These are phyloP conservation scores for Barypeithes pellucidus DNA, from an alignment of 2,888 invertebrate genomes.

Conservation along the genomic window DNA sequence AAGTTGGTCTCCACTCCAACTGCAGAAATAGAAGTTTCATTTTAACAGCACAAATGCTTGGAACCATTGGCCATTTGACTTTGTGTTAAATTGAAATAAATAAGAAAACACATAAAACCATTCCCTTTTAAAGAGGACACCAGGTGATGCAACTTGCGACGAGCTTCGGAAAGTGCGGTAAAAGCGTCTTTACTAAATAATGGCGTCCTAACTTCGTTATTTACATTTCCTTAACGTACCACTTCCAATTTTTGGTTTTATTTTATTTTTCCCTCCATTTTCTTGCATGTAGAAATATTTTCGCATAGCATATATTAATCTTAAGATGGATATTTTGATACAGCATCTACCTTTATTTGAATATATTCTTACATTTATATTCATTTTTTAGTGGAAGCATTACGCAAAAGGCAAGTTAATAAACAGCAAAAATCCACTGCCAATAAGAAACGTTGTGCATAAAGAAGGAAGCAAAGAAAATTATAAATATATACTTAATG, in stretches of 20 bases:
- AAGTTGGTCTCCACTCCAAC: no score
- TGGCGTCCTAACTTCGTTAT: conserved; percentile 65
- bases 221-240: conserved; percentile 65
- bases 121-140: conserved; percentile 50
- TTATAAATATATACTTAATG: no score
- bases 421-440: no score
- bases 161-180: conserved; percentile 62
- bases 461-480: no score
- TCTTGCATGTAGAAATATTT: conserved; percentile 3
- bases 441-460: no score
- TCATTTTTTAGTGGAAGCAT: no score
- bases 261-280: conserved; percentile 25
- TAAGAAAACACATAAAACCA: background rate
- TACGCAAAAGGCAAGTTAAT: no score
- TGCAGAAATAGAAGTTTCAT: background rate
- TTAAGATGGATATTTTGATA: conserved; percentile 37
- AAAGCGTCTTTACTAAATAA: conserved; percentile 69
- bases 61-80: no score
- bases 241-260: conserved; percentile 46
- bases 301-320: conserved; percentile 32
- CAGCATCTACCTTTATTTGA: conserved; percentile 8
- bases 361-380: conserved; percentile 25
- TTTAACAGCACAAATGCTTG: no score
- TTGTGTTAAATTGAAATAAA: background rate
- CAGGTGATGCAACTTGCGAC: conserved; percentile 62